Base-by-base conservation (phyloP, 2,113 vertebrate genomes). In the Garra rufa region DNA sequence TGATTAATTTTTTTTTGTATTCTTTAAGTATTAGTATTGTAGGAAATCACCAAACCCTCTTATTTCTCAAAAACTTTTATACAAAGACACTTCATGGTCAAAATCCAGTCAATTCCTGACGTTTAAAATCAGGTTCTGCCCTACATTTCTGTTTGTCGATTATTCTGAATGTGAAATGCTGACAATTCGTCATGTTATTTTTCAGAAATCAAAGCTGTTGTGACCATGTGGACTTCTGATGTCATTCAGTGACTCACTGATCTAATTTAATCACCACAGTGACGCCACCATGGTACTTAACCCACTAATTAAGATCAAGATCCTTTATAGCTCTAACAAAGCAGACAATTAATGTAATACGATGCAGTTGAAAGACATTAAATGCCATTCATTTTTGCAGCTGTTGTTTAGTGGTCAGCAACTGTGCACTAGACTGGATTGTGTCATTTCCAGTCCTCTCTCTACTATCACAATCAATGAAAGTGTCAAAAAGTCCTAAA, bases 121-220 rank as follows among this genome's bases (percentile, higher is more conserved):
- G 61, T 14, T 30, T 34, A 8, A 65, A 65, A 34, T 67, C 30
- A 67, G 17, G 30, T 67, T 38, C 30, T 67, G 63, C 63, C 30
- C 63, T 67, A 67, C 15, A 67, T 67, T 38, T 67, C 4, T 14
- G 24, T 38, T 65, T 19, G 34, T 67, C 30, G 30, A 67, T 67
- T 19, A 38, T 14, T 24, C 24, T 61, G 24, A 61, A 28, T 61
- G 59, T 61, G 59, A 61, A 57, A 61, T 28, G 59, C 24, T 14
- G 59, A n/a, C n/a, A n/a, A n/a, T n/a, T n/a, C n/a, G n/a, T n/a
- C n/a, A n/a, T n/a, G 44, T 21, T 74, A 30, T 63, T 44, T 38
- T 17, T 69, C 61, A 73, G 30, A 57, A 81, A 30, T 55, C 5
- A 55, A 65, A 67, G 78, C 50, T 85, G 67, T 21, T 70, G 65